These are phyloP conservation scores for Gymnothorax javanicus DNA, from an alignment of 2,797 vertebrate species.

Conservation along the genomic window DNA sequence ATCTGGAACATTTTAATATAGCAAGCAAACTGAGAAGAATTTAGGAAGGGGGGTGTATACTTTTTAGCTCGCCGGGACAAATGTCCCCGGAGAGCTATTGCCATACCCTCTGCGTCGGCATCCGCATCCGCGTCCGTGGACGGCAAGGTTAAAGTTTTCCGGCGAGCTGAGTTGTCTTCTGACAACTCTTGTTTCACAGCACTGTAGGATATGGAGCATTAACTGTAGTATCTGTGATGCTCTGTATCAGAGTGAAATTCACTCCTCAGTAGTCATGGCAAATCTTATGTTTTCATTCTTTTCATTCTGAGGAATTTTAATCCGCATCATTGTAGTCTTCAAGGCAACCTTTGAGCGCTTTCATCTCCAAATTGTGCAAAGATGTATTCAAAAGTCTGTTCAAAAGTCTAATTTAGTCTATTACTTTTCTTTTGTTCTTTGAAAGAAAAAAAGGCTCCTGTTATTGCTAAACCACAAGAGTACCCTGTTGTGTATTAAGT, in stretches of 20 bases:
- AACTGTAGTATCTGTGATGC: neutral
- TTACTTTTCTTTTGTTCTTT: neutral
- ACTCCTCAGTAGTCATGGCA: neutral
- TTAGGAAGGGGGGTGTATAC: too few relatives aligned
- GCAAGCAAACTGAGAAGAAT: too few relatives aligned
- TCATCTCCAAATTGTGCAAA: neutral
- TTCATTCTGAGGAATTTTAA: neutral
- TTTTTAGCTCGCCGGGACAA: too few relatives aligned
- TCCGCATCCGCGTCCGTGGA: too few relatives aligned
- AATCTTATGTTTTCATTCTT: neutral
- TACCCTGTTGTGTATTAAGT: neutral
- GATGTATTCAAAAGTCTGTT: neutral
- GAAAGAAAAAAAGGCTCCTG: neutral
- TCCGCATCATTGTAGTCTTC: neutral
- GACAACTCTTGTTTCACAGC: too few relatives aligned
- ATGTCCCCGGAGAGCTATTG: too few relatives aligned
- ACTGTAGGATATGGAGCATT: neutral
- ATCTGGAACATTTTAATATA: too few relatives aligned
- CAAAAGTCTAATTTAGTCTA: neutral
- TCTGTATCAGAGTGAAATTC: neutral
- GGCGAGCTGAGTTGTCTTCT: too few relatives aligned
- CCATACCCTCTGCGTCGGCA: too few relatives aligned
- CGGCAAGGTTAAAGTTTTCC: too few relatives aligned
- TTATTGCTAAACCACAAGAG: neutral
- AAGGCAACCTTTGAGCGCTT: neutral